A percentile compares a stretch with the other conserved stretches of the same genome.
Evolutionary conservation across 2,888 invertebrate species (phyloP).

Genomic region (Hypomecis atomaria): DNA sequence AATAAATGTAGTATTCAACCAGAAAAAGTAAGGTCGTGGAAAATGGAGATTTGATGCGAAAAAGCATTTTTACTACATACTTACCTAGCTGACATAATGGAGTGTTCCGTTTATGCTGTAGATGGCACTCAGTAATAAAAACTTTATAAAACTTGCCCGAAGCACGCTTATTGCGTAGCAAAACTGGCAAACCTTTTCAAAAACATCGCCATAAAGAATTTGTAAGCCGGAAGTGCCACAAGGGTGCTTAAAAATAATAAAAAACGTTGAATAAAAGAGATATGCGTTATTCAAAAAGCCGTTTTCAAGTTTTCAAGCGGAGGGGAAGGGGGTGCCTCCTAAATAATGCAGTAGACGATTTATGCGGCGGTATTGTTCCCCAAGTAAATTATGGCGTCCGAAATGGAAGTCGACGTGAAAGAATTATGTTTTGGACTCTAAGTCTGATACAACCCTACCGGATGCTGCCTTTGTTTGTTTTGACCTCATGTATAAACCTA

Average conservation of each 20-base stretch:
- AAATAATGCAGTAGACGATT: conserved; percentile 45
- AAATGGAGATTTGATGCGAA: no score
- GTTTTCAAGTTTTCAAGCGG: conserved; percentile 32
- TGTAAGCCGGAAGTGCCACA: conserved; percentile 37
- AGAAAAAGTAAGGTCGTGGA: no score
- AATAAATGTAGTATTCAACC: no score
- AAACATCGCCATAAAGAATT: conserved; percentile 36
- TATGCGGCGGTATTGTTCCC: conserved; percentile 41
- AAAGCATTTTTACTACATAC: no score
- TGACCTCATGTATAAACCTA: not conserved
- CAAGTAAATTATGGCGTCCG: conserved; percentile 36
- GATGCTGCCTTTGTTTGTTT: not conserved
- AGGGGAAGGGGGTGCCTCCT: conserved; percentile 36
- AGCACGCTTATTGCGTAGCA: conserved; percentile 8
- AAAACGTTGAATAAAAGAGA: conserved; percentile 41
- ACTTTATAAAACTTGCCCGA: not conserved
- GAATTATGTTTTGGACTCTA: conserved; percentile 30
- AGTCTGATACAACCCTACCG: not conserved
- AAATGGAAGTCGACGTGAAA: conserved; percentile 20
- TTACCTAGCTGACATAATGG: no score
- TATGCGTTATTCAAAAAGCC: conserved; percentile 39
- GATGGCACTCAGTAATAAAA: no score
- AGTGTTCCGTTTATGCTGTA: no score
- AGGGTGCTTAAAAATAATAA: conserved; percentile 41
- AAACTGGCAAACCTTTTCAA: conserved; percentile 27